Conservation (phyloP, 2,888 invertebrate genomes). For the Orthosia incerta region DNA sequence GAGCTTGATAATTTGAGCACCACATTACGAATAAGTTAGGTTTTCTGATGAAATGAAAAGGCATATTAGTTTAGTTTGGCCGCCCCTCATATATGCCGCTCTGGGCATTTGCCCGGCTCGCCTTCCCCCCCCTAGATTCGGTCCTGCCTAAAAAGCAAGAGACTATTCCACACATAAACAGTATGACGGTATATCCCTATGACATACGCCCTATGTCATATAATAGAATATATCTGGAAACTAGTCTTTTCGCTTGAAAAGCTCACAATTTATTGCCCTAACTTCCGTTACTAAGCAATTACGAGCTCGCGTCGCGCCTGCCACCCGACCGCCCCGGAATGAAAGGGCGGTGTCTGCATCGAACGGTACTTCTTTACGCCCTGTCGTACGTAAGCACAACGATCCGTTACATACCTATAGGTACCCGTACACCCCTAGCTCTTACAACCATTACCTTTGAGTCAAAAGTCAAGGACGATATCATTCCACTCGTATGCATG, state of each 20-base stretch:
- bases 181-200: too few species aligned
- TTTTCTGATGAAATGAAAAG: too few species aligned
- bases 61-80: too few species aligned
- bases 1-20: too few species aligned
- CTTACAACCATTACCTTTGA: conserved; percentile 7
- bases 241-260: conserved; percentile 15
- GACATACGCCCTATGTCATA: too few species aligned
- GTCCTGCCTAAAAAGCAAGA: too few species aligned
- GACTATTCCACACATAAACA: too few species aligned
- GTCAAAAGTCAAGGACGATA: conserved; percentile 36
- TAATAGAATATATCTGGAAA: neutral
- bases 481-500: conserved; percentile 9
- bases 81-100: too few species aligned
- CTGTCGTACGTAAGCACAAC: conserved; percentile 12
- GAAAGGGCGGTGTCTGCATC: conserved; percentile 52
- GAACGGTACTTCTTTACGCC: conserved; percentile 30
- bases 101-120: too few species aligned
- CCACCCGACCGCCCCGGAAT: conserved; percentile 31
- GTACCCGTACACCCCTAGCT: conserved; percentile 4
- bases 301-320: conserved; percentile 24
- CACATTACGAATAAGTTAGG: too few species aligned
- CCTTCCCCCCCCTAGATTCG: too few species aligned
- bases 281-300: conserved; percentile 56
- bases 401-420: neutral
- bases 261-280: conserved; percentile 30